Evolutionary conservation across 1,140 invertebrate species (phyloP).

Genomic region (Acyrthosiphon pisum): DNA sequence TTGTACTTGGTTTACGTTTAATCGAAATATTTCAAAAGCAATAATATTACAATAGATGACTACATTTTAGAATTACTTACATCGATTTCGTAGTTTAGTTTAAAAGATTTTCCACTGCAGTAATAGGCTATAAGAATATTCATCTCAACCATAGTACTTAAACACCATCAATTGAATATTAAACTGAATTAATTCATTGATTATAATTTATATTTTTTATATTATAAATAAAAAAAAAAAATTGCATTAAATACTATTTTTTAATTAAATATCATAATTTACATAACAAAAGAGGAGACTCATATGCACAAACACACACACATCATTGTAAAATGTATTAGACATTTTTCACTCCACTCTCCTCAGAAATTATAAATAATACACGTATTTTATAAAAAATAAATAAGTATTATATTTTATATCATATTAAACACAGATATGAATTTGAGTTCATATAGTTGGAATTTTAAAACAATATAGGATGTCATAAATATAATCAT

Average conservation of each 20-base stretch:
- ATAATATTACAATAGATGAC: neutral
- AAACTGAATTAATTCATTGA: neutral
- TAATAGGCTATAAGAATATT: neutral
- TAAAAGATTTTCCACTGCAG: neutral
- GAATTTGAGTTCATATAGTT: too few species aligned
- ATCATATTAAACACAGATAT: too few species aligned
- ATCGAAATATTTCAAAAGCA: neutral
- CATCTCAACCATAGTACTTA: neutral
- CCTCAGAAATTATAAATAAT: too few species aligned
- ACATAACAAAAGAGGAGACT: too few species aligned
- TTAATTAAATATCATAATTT: too few species aligned
- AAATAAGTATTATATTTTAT: too few species aligned
- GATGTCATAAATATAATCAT: too few species aligned
- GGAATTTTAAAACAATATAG: too few species aligned
- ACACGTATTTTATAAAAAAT: too few species aligned
- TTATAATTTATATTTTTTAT: neutral
- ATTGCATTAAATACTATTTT: neutral
- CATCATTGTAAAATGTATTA: too few species aligned
- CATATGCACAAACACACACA: neutral
- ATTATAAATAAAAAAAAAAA: neutral
- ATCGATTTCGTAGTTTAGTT: neutral
- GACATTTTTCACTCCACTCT: too few species aligned
- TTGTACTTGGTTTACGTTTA: neutral
- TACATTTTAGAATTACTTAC: neutral
- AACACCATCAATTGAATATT: neutral